Evolutionary conservation across 2,113 vertebrate species (phyloP).

Genomic region (Mesocricetus auratus): DNA sequence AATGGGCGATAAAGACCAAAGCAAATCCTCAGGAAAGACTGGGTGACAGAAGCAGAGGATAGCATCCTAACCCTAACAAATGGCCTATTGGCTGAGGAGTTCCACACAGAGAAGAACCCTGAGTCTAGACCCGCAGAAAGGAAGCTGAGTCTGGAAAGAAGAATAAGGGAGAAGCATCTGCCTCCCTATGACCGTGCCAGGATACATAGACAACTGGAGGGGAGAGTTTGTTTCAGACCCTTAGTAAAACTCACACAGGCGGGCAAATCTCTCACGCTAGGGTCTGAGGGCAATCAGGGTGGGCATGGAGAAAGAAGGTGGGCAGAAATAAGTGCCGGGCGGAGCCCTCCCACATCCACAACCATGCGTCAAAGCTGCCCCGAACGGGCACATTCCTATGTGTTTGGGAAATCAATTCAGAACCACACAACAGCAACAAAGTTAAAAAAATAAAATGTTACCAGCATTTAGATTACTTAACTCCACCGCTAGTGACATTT

Average conservation of each 20-base stretch:
- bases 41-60: background rate
- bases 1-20: background rate
- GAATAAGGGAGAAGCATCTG: background rate
- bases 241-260: background rate
- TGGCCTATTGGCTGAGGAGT: background rate
- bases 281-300: background rate
- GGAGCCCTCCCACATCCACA: background rate
- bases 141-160: background rate
- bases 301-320: background rate
- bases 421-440: background rate
- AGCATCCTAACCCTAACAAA: background rate
- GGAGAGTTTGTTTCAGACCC: background rate
- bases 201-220: background rate
- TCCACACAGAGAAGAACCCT: background rate
- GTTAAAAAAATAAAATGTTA: background rate
- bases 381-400: slow-evolving; percentile 28
- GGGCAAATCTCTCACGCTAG: background rate
- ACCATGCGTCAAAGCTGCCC: background rate
- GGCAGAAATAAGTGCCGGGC: background rate
- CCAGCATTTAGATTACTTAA: slow-evolving; percentile 71
- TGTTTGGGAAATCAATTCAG: slow-evolving; percentile 55
- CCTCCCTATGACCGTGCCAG: background rate
- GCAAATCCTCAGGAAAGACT: background rate
- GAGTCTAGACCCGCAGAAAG: background rate
- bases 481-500: slow-evolving; percentile 76